Evolutionary conservation across 2,888 invertebrate species (phyloP).

Genomic region (Chloromyia formosa): DNA sequence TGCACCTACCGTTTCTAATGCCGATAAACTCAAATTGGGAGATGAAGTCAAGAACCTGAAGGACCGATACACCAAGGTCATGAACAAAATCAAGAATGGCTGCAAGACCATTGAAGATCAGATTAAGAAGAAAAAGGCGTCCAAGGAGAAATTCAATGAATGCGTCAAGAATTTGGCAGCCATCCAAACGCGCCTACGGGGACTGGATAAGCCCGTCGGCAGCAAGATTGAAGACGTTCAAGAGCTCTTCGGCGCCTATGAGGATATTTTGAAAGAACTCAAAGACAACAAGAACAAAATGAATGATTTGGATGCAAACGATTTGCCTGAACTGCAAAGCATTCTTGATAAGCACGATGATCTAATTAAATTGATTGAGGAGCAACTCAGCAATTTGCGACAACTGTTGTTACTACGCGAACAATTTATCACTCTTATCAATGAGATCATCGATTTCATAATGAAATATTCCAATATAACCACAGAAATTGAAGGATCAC

Average conservation of each 20-base stretch:
- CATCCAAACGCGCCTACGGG: conserved; percentile 84
- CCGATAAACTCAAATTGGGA: conserved; percentile 83
- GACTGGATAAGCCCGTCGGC: conserved; percentile 86
- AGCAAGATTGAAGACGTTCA: conserved; percentile 89
- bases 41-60: conserved; percentile 81
- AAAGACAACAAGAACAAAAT: conserved; percentile 82
- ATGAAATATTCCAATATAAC: conserved; percentile 87
- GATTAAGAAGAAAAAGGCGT: conserved; percentile 82
- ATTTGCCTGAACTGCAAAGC: conserved; percentile 80
- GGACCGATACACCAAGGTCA: conserved; percentile 80
- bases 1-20: conserved; percentile 81
- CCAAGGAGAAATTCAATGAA: conserved; percentile 81
- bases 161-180: conserved; percentile 81
- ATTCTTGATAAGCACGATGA: conserved; percentile 86
- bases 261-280: conserved; percentile 78
- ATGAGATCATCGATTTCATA: conserved; percentile 88
- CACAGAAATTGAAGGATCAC: conserved; percentile 84
- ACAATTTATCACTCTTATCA: conserved; percentile 86
- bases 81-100: conserved; percentile 79
- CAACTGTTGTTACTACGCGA: conserved; percentile 83
- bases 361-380: conserved; percentile 83
- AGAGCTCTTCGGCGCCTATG: conserved; percentile 79
- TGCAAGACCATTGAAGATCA: conserved; percentile 77
- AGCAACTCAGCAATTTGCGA: conserved; percentile 82
- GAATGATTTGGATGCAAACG: conserved; percentile 79